Conservation (phyloP, 1,140 invertebrate species). For the Drosophila saltans region DNA sequence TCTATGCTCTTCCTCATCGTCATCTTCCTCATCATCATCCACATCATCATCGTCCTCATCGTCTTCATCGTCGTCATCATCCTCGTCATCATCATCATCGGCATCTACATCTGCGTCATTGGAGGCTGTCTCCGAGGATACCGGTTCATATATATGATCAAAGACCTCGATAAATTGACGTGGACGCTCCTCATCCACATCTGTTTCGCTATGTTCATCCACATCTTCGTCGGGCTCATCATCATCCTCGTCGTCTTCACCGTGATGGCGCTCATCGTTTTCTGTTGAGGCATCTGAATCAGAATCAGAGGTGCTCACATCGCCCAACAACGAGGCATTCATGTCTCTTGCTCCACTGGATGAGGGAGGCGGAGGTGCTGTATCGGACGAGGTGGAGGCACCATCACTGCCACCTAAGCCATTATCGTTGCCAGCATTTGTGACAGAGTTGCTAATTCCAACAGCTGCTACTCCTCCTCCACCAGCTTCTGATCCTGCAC, state of each 20-base stretch:
- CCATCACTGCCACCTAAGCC: slow-evolving; percentile 84
- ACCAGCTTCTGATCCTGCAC: neutral
- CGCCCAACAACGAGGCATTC: slow-evolving; percentile 58
- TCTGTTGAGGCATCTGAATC: slow-evolving; percentile 83
- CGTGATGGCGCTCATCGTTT: slow-evolving; percentile 83
- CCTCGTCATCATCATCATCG: slow-evolving; percentile 73
- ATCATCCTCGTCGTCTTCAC: slow-evolving; percentile 78
- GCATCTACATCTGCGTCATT: slow-evolving; percentile 75
- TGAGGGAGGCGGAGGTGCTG: slow-evolving; percentile 22
- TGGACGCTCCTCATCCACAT: slow-evolving; percentile 83
- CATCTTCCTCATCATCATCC: slow-evolving; percentile 46
- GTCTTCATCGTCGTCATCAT: slow-evolving; percentile 59
- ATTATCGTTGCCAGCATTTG: slow-evolving; percentile 33
- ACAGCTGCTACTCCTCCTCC: slow-evolving; percentile 15
- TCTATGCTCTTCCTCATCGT: slow-evolving; percentile 24
- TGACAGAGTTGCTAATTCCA: neutral
- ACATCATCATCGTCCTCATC: slow-evolving; percentile 58
- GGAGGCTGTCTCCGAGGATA: slow-evolving; percentile 84
- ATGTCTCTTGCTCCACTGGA: slow-evolving; percentile 39
- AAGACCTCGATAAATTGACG: slow-evolving; percentile 82
- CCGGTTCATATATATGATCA: slow-evolving; percentile 84
- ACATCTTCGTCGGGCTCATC: slow-evolving; percentile 87
- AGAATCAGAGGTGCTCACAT: slow-evolving; percentile 71
- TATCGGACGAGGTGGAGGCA: slow-evolving; percentile 62
- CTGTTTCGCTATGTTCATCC: slow-evolving; percentile 87